A percentile compares a stretch with the other conserved stretches of the same genome.
These are phyloP conservation scores for Pandemis cinnamomeana DNA, from an alignment of 2,888 invertebrate genomes.

Conservation along the genomic window DNA sequence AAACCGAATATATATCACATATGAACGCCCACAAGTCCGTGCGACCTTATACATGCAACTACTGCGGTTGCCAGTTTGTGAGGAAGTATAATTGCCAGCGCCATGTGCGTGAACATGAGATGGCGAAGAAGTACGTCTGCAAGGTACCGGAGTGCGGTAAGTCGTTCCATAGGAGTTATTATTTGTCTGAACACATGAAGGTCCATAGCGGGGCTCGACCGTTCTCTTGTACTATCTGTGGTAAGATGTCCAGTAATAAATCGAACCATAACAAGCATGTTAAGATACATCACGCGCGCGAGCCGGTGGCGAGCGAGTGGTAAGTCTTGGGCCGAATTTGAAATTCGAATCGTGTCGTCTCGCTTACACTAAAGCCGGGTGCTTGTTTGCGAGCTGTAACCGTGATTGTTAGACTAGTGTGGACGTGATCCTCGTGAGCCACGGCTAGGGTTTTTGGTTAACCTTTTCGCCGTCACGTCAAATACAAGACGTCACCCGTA, in stretches of 20 bases:
- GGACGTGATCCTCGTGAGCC: too few relatives aligned
- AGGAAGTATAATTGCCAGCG: conserved; percentile 94
- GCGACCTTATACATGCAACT: conserved; percentile 94
- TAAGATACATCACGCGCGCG: conserved; percentile 94
- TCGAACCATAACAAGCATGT: conserved; percentile 96
- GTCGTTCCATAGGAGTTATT: conserved; percentile 94
- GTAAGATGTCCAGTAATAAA: conserved; percentile 94
- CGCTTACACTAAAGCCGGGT: too few relatives aligned
- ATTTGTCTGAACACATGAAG: conserved; percentile 93
- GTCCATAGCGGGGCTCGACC: conserved; percentile 93
- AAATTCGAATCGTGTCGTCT: too few relatives aligned
- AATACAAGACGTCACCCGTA: too few relatives aligned
- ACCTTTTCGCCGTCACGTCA: too few relatives aligned
- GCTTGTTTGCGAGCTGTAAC: too few relatives aligned
- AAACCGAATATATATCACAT: conserved; percentile 92
- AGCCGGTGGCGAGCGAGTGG: conserved; percentile 93
- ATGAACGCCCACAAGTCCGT: conserved; percentile 94
- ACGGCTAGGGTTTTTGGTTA: too few relatives aligned
- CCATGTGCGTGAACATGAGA: conserved; percentile 92
- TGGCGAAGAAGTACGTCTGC: conserved; percentile 90
- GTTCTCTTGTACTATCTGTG: conserved; percentile 94
- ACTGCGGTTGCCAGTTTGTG: conserved; percentile 95
- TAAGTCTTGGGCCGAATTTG: conserved; percentile 59
- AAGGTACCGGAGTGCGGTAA: conserved; percentile 90
- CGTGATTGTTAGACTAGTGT: too few relatives aligned